phyloP scores from a whole-genome alignment of 2,113 vertebrate genomes.

The Otocyon megalotis region DNA sequence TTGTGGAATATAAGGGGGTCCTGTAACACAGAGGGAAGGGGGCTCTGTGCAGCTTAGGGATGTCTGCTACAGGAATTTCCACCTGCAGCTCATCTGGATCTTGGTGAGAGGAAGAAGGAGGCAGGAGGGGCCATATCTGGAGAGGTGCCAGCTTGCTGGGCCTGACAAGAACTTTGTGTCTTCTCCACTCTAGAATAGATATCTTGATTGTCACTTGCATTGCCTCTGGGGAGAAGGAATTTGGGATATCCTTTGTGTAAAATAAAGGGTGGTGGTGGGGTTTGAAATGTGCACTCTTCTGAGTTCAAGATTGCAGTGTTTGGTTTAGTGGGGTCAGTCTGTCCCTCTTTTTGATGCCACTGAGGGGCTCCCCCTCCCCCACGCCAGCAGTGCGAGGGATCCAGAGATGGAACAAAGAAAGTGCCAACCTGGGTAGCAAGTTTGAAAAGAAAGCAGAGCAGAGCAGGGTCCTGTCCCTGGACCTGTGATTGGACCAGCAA shows the following conservation, averaged over 20 bases:
- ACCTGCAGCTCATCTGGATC: neutral
- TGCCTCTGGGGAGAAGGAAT: neutral
- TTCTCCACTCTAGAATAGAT: neutral
- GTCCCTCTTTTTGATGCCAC: neutral
- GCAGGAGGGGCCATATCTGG: neutral
- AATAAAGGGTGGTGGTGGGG: neutral
- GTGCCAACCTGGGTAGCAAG: neutral
- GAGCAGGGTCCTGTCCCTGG: neutral
- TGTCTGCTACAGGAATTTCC: too few relatives aligned
- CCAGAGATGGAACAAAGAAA: neutral
- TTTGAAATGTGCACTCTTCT: neutral
- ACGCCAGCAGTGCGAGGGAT: neutral
- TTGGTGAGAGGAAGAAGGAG: neutral
- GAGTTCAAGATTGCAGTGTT: neutral
- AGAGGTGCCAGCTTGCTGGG: neutral
- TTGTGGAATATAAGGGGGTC: neutral
- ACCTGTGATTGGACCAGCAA: too few relatives aligned
- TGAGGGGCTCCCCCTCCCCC: too few relatives aligned
- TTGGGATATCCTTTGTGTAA: neutral
- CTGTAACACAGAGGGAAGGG: neutral
- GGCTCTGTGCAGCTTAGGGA: neutral
- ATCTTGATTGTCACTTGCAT: neutral
- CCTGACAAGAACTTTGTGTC: neutral
- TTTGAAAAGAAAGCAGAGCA: neutral
- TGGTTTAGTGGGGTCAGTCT: accelerated